Evolutionary conservation across 2,888 invertebrate genomes (phyloP), one percentile per base, ranked within the genome.

Genomic region (Eupsilia transversa): DNA sequence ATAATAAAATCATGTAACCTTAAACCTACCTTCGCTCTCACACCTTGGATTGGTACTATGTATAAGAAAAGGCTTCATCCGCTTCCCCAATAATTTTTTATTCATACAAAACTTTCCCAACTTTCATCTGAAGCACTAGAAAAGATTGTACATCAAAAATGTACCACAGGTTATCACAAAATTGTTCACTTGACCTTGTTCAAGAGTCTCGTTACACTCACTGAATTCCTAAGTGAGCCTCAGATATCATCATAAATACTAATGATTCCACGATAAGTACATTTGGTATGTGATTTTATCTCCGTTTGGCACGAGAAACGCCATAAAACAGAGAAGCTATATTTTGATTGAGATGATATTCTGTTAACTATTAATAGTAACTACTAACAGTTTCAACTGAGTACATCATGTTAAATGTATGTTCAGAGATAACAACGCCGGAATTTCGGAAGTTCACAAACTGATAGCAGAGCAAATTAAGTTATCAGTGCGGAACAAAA

Each of bases 71-170:
- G 9, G 0, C 2, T 27, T 43, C 30, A 66, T 27, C 14, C 27
- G 12, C n/a, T 27, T n/a, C 20, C 23, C 2, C 12, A 66, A 6
- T 23, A 17, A 2, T 12, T 46, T 70, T 57, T 17, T 49, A 1
- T 23, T 23, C 20, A 30, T 10, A 41, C 33, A 12, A 2, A 61
- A 3, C 17, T 43, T 52, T 52, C 0, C 43, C 35, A 71, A 12
- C 0, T 49, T 33, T n/a, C 35, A 7, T 30, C 20, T 38, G 33
- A n/a, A 72, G 59, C 64, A 78, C 72, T 78, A 64, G 5, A 52
- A 72, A 71, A 64, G 30, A 78, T 77, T 78, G 59, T 52, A 64
- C 78, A 64, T 77, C 10, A 78, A 72, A 78, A 46, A 77, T 77
- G 35, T 5, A 77, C 4, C 27, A 35, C n/a, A 14, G n/a, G 30